Base-by-base conservation (phyloP, 2,797 vertebrate species). In the Gallinago stenura region DNA sequence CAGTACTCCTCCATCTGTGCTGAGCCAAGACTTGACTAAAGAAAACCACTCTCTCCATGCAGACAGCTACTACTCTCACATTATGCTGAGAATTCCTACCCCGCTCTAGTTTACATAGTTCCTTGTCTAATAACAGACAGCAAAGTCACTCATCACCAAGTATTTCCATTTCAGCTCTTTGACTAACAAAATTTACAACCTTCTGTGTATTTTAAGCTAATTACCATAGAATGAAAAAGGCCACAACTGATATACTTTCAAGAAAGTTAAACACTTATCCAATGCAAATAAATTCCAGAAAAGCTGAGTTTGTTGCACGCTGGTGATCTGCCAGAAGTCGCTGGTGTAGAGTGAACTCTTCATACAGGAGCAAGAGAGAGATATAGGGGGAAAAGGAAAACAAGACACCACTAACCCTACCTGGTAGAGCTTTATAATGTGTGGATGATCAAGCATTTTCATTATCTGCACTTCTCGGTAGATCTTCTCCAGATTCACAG, bases 381-480 rank as follows among this genome's bases (percentile, higher is more conserved):
- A 39, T 39, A 39, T 39, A 39, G 12, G 9, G 5, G 1, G 25
- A 2, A 43, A 10, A 9, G 35, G 30, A 28, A 48, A 25, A 24
- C 58, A 24, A 8, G 19, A 56, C 26, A 51, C 26, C 7, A 0
- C 20, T 24, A 33, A 28, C 7, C 79, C 19, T 97, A 99, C 99
- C 99, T 99, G 99, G 97, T 99, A 99, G 81, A 99, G 98, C 97
- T 99, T 99, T 97, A 99, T 99, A 90, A 99, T 99, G 97, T 99
- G 99, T 12, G 99, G 99, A 94, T 99, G 99, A 98, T 99, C 99
- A 87, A 99, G 98, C 99, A 99, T 98, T 97, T 99, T 99, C 99
- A 99, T 99, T 97, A 99, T 99, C 97, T 99, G 99, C 80, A 99
- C 99, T 95, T 99, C 99, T 89, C 99, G 98, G 98, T 99, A 99